Conservation (phyloP, 2,797 vertebrate genomes). For the Lithobates pipiens region DNA sequence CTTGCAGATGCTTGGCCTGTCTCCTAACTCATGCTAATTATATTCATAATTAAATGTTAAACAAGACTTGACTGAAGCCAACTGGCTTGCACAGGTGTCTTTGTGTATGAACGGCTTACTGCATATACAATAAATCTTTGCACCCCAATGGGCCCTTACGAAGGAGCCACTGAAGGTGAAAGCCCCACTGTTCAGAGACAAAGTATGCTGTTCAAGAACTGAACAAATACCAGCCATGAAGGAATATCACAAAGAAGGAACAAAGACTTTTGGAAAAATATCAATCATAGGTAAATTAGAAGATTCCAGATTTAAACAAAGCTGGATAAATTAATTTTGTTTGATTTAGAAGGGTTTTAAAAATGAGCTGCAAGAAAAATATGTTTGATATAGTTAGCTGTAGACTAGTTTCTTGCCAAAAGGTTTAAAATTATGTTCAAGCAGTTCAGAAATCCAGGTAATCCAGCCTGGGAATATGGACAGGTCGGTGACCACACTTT, state of each 20-base stretch:
- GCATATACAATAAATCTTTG: conserved; percentile 76
- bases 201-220: conserved; percentile 19
- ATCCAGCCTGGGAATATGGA: too few species aligned
- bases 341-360: background rate
- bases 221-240: background rate
- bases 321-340: background rate
- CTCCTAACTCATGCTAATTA: conserved; percentile 82
- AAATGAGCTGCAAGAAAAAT: background rate
- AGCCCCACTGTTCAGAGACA: conserved; percentile 34
- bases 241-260: background rate
- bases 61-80: conserved; percentile 77
- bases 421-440: too few species aligned
- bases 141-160: conserved; percentile 66
- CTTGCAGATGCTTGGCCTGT: conserved; percentile 75
- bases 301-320: background rate
- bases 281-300: background rate
- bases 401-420: background rate
- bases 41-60: conserved; percentile 82
- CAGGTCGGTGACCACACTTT: background rate
- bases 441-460: background rate
- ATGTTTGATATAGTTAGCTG: background rate
- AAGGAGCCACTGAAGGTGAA: conserved; percentile 60
- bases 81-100: conserved; percentile 82
- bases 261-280: background rate
- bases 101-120: conserved; percentile 76